Evolutionary conservation across 2,888 invertebrate genomes (phyloP), one percentile per base, ranked within the genome.

Genomic region (Andrena bicolor): DNA sequence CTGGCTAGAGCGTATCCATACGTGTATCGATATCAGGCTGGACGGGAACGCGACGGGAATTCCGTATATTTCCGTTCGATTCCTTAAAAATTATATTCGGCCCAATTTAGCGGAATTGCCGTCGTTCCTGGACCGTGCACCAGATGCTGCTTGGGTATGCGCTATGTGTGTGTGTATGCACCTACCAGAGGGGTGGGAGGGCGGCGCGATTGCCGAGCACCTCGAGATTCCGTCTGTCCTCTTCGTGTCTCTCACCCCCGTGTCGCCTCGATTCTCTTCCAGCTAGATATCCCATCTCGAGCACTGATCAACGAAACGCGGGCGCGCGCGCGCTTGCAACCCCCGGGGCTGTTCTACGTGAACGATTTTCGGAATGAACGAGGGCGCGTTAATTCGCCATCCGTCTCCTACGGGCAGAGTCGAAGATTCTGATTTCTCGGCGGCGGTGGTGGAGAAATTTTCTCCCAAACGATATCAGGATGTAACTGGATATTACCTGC

Each of bases 11-110:
- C 26, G 20, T 28, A 53, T 56, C n/a, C 41, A 32, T 61, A 20
- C 68, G 69, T 61, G 71, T 77, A 87, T 86, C 84, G 84, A 83
- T 77, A 81, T 76, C 75, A 68, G 56, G 63, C 51, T 41, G 53
- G 56, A 75, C 65, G 69, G 58, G 64, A 78, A 87, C 87, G 80
- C 81, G 81, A 63, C 73, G 65, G 32, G 83, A 85, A 87, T 83
- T 74, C 53, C 76, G 56, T 83, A 70, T 73, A 82, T 86, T 74
- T 61, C 68, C 80, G 26, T 30, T 65, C 77, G 80, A 88, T 88
- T 83, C 69, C 88, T 88, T 83, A 86, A 85, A 88, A 88, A 88
- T 88, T 85, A 88, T 88, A 88, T 83, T 85, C 86, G 60, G 64
- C 86, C 84, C 84, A 87, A 87, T 87, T 88, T 87, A 51, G 35